A percentile compares a stretch with the other conserved stretches of the same genome.
phyloP scores from a whole-genome alignment of 37 sponge, comb jelly and placozoan species.

The Haliclona indistincta region DNA sequence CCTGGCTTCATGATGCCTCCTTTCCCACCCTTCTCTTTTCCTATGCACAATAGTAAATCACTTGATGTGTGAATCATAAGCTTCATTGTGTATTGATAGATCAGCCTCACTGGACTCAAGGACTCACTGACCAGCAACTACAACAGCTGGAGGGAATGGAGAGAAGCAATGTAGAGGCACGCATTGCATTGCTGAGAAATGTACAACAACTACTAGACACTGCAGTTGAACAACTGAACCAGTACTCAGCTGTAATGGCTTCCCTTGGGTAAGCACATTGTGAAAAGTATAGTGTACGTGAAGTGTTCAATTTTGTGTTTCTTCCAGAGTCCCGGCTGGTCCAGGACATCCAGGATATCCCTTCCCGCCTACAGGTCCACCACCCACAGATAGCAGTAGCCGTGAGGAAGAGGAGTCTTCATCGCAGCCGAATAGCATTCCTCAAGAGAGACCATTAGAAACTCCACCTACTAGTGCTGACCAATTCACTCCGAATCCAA shows the following conservation, averaged over 20 bases:
- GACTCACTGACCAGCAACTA: constrained; percentile 81
- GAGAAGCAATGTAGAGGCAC: constrained; percentile 84
- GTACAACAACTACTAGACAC: constrained; percentile 84
- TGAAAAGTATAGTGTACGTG: background rate
- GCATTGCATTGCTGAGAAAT: constrained; percentile 81
- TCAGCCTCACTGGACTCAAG: no score
- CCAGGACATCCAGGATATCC: constrained; percentile 20
- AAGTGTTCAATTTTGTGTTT: background rate
- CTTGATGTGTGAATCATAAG: background rate
- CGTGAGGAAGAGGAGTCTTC: no score
- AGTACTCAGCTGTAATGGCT: constrained; percentile 68
- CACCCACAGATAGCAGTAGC: background rate
- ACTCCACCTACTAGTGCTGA: background rate
- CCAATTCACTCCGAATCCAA: no score
- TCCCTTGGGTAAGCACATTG: constrained; percentile 35
- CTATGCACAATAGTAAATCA: background rate
- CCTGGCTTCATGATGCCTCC: constrained; percentile 1
- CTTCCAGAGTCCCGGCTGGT: constrained; percentile 1
- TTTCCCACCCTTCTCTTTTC: background rate
- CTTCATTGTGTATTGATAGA: constrained; percentile 3
- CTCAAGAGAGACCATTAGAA: background rate
- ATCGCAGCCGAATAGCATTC: background rate
- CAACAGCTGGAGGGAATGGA: constrained; percentile 80
- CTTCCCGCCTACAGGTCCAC: background rate
- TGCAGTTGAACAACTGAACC: constrained; percentile 82